Conservation (phyloP, 2,797 vertebrate genomes). For the Nannoperca obscura region DNA sequence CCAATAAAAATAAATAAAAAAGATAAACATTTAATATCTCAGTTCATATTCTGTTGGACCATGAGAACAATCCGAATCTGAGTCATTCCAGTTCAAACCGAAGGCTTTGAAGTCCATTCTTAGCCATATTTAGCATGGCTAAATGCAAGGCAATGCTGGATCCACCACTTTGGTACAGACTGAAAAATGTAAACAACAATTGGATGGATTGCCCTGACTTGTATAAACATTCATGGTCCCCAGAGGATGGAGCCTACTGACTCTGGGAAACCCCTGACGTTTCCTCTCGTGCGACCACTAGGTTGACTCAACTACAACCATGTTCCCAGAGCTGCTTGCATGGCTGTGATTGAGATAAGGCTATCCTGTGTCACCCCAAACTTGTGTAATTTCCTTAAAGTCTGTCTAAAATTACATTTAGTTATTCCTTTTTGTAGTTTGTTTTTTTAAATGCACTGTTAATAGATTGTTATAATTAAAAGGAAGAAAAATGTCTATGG, state of each 20-base stretch:
- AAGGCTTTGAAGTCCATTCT: not conserved
- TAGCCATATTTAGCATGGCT: not conserved
- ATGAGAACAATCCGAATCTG: slow-evolving; percentile 9
- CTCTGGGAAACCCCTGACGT: no score
- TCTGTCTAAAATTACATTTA: no score
- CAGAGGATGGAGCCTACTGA: not conserved
- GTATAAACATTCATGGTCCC: not conserved
- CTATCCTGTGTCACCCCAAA: no score
- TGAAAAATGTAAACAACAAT: not conserved
- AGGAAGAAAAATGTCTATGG: not conserved
- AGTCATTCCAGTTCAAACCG: slow-evolving; percentile 7
- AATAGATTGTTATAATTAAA: not conserved
- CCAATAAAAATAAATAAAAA: slow-evolving; percentile 10
- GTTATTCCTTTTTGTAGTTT: no score
- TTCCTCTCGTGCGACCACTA: not conserved
- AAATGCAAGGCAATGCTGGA: not conserved
- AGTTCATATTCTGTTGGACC: not conserved
- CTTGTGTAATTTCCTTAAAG: no score
- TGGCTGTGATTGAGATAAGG: no score
- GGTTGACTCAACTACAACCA: not conserved
- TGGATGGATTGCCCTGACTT: not conserved
- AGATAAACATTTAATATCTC: slow-evolving; percentile 17
- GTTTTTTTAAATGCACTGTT: not conserved
- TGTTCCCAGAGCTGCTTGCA: not conserved
- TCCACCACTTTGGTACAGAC: not conserved